These are phyloP conservation scores for Drosophila subobscura DNA, from an alignment of 1,140 invertebrate genomes.

Conservation along the genomic window DNA sequence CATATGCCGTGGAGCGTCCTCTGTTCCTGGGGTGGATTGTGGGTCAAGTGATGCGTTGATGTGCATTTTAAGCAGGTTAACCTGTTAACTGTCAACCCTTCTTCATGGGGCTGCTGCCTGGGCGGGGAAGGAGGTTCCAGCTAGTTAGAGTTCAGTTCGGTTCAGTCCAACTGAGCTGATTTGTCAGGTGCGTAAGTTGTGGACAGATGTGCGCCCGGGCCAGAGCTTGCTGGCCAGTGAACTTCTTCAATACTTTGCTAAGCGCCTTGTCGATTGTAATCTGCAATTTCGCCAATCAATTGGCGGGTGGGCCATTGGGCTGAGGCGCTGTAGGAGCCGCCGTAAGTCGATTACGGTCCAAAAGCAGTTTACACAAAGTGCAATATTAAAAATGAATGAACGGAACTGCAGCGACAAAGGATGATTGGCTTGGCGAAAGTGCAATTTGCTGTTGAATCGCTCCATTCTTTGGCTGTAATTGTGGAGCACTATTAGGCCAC, in stretches of 20 bases:
- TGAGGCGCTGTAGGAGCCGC: conserved; percentile 17
- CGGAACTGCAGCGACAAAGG: conserved; percentile 4
- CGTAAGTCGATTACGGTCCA: conserved; percentile 44
- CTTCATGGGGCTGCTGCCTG: neutral
- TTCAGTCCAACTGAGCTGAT: neutral
- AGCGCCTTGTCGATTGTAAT: conserved; percentile 51
- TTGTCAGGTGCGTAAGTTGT: conserved; percentile 13
- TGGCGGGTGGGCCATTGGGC: too few relatives aligned
- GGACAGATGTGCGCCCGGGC: conserved; percentile 7
- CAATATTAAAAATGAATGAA: conserved; percentile 57
- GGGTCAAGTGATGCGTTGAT: conserved; percentile 75
- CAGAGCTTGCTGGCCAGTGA: too few relatives aligned
- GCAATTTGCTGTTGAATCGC: conserved; percentile 39
- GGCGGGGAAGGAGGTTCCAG: conserved; percentile 3
- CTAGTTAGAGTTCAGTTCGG: conserved; percentile 13
- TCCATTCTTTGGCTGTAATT: conserved; percentile 36
- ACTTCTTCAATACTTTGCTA: conserved; percentile 2
- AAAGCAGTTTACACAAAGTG: conserved; percentile 60
- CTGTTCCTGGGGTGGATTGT: conserved; percentile 9
- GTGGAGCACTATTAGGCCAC: conserved; percentile 25
- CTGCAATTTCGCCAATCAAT: conserved; percentile 65
- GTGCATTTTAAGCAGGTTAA: conserved; percentile 79
- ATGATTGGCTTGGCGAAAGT: conserved; percentile 35
- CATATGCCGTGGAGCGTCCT: conserved; percentile 51
- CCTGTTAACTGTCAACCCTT: conserved; percentile 68